Evolutionary conservation across 2,888 invertebrate genomes (phyloP).

Genomic region (Plemyria rubiginata): DNA sequence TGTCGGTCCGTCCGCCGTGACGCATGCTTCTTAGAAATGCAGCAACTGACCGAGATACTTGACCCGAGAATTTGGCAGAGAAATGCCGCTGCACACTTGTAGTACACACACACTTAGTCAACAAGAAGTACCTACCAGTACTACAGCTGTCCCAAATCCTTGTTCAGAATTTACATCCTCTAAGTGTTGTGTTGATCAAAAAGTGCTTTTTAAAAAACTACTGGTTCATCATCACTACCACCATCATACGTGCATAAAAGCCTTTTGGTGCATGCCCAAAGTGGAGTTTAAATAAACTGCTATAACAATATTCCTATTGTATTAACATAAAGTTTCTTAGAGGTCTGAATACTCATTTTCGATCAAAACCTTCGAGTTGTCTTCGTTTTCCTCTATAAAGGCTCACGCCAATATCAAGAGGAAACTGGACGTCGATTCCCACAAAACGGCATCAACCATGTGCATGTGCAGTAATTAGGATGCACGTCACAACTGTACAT

Average conservation of each 20-base stretch:
- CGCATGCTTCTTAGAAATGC: conserved; percentile 78
- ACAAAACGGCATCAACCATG: conserved; percentile 58
- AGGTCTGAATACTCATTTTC: too few relatives aligned
- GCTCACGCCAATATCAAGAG: conserved; percentile 15
- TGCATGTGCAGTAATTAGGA: conserved; percentile 79
- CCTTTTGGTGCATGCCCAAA: too few relatives aligned
- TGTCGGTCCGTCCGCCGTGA: conserved; percentile 79
- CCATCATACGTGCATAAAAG: too few relatives aligned
- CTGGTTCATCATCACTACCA: too few relatives aligned
- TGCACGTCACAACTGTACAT: conserved; percentile 78
- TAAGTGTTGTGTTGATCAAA: not conserved
- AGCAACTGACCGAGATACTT: conserved; percentile 75
- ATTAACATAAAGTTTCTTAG: too few relatives aligned
- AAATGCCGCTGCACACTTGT: conserved; percentile 37
- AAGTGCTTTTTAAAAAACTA: too few relatives aligned
- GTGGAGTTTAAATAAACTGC: too few relatives aligned
- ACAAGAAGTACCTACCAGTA: not conserved
- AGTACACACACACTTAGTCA: too few relatives aligned
- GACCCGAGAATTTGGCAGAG: conserved; percentile 69
- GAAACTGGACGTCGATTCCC: conserved; percentile 59
- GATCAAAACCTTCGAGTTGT: not conserved
- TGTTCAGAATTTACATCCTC: not conserved
- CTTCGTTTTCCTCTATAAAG: conserved; percentile 3
- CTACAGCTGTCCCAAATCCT: not conserved
- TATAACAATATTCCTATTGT: too few relatives aligned